Base-by-base conservation (phyloP, 2,113 vertebrate genomes). In the Thamnophis sirtalis region DNA sequence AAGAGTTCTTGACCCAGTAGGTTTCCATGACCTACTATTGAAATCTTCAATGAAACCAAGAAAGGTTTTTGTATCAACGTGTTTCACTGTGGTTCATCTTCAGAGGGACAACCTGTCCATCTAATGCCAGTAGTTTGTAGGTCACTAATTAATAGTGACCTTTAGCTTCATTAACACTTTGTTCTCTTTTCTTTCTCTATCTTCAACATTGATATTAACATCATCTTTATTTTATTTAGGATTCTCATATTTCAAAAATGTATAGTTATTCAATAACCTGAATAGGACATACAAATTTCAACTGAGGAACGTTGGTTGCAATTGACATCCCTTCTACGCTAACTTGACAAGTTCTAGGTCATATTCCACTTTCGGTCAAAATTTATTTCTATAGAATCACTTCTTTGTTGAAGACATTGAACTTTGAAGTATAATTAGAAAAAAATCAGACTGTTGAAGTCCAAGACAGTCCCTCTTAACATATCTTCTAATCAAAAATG, bases 51-150 rank as follows among this genome's bases (percentile, higher is more conserved):
- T 11, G 49, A 55, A 17, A 0, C 7, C 3, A n/a, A 4, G 43
- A 5, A 9, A 88, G 91, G 92, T 93, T 94, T 94, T 93, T 94
- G 94, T 91, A 89, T 24, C 73, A 91, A 73, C 24, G 1, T 93
- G 56, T 86, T 56, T 54, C 94, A 94, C 89, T 90, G 94, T 94
- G 94, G 86, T 93, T 24, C 49, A 10, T 84, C 43, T 80, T 92
- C 7, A 86, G 91, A 56, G 22, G 21, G 7, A 86, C 56, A 89
- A 90, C 91, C 85, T 55, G 85, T 26, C 33, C 86, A 55, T 68
- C 60, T 68, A 85, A 0, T 1, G 88, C 49, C 88, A 63, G 43
- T 63, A 43, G 15, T 63, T 50, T 43, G 17, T 89, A 63, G 48
- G 56, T 89, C 56, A 63, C 13, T n/a, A 26, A 89, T 89, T 63